Conservation (phyloP, 2,797 vertebrate genomes). For the Agapornis canus region DNA sequence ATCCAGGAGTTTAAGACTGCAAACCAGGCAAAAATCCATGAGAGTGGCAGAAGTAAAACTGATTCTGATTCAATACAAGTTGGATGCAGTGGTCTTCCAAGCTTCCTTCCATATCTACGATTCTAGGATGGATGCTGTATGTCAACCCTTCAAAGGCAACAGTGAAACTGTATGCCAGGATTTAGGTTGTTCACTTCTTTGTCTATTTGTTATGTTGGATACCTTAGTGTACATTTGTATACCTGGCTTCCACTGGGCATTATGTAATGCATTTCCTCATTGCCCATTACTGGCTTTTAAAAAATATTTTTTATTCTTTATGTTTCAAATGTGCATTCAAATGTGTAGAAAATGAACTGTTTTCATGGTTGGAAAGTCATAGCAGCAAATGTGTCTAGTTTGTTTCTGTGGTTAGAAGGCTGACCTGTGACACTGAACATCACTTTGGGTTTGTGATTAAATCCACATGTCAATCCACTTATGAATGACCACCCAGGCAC, state of each 20-base stretch:
- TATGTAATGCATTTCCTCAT: not conserved
- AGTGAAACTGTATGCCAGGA: not conserved
- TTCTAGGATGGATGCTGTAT: not conserved
- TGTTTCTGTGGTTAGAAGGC: not conserved
- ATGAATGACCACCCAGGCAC: not conserved
- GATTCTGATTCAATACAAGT: not conserved
- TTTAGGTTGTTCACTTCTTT: not conserved
- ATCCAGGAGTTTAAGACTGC: not conserved
- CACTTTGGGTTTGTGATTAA: not conserved
- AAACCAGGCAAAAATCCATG: not conserved
- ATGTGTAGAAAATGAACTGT: not conserved
- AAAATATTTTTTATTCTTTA: not conserved
- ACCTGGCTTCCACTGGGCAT: not conserved
- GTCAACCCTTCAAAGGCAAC: not conserved
- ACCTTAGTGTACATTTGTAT: not conserved
- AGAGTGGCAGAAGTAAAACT: not conserved
- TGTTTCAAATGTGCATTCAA: conserved; percentile 2
- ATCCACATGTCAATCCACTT: not conserved
- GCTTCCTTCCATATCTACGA: not conserved
- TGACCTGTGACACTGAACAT: not conserved
- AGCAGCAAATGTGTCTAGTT: not conserved
- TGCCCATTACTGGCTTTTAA: not conserved
- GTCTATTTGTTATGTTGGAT: not conserved
- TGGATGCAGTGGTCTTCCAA: not conserved
- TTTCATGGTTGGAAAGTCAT: not conserved